A percentile compares a stretch with the other conserved stretches of the same genome.
phyloP scores from a whole-genome alignment of 2,797 vertebrate genomes.

The Helostoma temminkii region DNA sequence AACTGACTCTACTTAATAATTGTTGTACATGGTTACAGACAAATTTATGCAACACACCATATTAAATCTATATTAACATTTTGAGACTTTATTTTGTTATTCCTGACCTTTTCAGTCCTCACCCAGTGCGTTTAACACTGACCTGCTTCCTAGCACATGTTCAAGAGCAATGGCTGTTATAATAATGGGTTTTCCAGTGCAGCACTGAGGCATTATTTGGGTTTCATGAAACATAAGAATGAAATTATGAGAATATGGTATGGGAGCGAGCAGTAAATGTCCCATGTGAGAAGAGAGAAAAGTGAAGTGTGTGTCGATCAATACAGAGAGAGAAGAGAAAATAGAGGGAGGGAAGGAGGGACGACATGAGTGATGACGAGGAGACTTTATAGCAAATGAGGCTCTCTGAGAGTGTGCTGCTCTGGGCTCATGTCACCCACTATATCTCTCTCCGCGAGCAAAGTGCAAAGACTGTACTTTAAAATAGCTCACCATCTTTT shows the following conservation, averaged over 20 bases:
- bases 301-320: conserved; percentile 39
- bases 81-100: too few relatives aligned
- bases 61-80: too few relatives aligned
- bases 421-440: conserved; percentile 5
- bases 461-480: conserved; percentile 1
- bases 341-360: background rate
- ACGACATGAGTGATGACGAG: conserved; percentile 37
- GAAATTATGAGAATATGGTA: conserved; percentile 8
- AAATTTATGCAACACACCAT: too few relatives aligned
- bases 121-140: too few relatives aligned
- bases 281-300: conserved; percentile 2
- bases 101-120: too few relatives aligned
- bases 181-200: background rate
- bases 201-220: too few relatives aligned
- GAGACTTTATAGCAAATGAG: conserved; percentile 13
- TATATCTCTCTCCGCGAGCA: conserved; percentile 2
- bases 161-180: background rate
- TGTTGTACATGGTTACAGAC: too few relatives aligned
- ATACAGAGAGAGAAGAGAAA: conserved; percentile 6
- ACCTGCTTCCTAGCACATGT: background rate
- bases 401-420: conserved; percentile 11
- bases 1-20: too few relatives aligned
- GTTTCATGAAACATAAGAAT: background rate
- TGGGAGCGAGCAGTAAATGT: conserved; percentile 6
- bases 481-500: conserved; percentile 7